phyloP scores from a whole-genome alignment of 2,888 invertebrate genomes.

The Pterostichus madidus region DNA sequence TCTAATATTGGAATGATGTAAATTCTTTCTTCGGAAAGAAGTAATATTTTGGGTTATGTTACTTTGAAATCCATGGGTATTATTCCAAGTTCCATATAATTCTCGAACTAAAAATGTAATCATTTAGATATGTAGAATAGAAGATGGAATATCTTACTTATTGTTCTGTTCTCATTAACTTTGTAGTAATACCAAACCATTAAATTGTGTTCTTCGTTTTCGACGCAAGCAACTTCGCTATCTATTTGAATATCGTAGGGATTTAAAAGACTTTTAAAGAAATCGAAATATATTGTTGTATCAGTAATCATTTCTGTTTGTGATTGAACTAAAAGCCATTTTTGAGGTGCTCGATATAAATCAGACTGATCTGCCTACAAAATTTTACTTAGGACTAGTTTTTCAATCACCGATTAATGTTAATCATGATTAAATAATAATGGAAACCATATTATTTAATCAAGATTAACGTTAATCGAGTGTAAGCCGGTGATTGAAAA shows the following conservation, averaged over 20 bases:
- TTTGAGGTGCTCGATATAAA: slow-evolving; percentile 32
- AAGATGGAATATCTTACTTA: slow-evolving; percentile 33
- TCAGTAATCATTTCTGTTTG: neutral
- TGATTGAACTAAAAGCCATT: slow-evolving; percentile 56
- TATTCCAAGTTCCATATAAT: slow-evolving; percentile 51
- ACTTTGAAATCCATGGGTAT: slow-evolving; percentile 34
- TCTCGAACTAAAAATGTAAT: slow-evolving; percentile 42
- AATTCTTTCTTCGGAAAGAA: slow-evolving; percentile 75
- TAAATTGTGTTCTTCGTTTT: neutral
- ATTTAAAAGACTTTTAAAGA: slow-evolving; percentile 16
- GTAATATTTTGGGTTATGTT: slow-evolving; percentile 39
- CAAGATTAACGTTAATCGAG: too few species aligned
- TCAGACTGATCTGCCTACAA: slow-evolving; percentile 38
- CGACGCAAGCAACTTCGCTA: slow-evolving; percentile 54
- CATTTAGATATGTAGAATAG: neutral
- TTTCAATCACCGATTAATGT: too few species aligned
- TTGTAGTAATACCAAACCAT: slow-evolving; percentile 54
- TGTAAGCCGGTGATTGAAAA: too few species aligned
- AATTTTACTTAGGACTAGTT: neutral
- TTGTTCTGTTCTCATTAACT: slow-evolving; percentile 26
- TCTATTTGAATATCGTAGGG: slow-evolving; percentile 39
- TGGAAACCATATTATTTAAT: too few species aligned
- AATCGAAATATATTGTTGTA: slow-evolving; percentile 5
- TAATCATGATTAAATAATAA: too few species aligned
- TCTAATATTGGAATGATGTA: slow-evolving; percentile 75